Base-by-base conservation (phyloP, 2,113 vertebrate species). In the Uropsilus gracilis region DNA sequence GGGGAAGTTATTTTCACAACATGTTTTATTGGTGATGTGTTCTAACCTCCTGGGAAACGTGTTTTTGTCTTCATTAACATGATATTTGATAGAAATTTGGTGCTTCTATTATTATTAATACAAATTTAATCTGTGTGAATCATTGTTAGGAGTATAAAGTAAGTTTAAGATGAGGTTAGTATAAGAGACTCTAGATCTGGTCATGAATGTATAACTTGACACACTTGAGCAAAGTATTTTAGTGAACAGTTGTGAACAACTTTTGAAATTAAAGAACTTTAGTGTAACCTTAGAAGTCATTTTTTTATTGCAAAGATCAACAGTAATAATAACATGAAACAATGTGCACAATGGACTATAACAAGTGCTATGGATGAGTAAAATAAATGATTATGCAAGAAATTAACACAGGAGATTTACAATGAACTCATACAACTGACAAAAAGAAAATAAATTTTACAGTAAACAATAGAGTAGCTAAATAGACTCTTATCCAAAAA, bases 61-160 rank as follows among this genome's bases (percentile, higher is more conserved):
- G 3, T 20, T 28, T 44, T 81, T 8, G 4, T 55, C 71, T 87
- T 50, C 17, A 86, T 3, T 64, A 77, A 30, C 22, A 37, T 69
- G n/a, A 86, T 42, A 89, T 69, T 94, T 87, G 53, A 73, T 34
- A 72, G 13, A 37, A 4, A 0, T 4, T 6, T 73, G 11, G 7
- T 92, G 5, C 24, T 88, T 20, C 26, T 86, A 13, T 63, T 87
- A n/a, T 77, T 83, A 72, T 50, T 90, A 88, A 84, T 37, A 68
- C 71, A 63, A 90, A 68, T 72, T 37, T 66, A 82, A 83, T 1
- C 26, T 90, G 50, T 57, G 12, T 46, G 30, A 61, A 46, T 93
- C 63, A 88, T 89, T 68, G 32, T n/a, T 24, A n/a, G 10, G 13
- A 78, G 6, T 44, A 10, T 57, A 64, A 50, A 9, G 32, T 73